Evolutionary conservation across 2,888 invertebrate species (phyloP).

Genomic region (Athalia cordata): DNA sequence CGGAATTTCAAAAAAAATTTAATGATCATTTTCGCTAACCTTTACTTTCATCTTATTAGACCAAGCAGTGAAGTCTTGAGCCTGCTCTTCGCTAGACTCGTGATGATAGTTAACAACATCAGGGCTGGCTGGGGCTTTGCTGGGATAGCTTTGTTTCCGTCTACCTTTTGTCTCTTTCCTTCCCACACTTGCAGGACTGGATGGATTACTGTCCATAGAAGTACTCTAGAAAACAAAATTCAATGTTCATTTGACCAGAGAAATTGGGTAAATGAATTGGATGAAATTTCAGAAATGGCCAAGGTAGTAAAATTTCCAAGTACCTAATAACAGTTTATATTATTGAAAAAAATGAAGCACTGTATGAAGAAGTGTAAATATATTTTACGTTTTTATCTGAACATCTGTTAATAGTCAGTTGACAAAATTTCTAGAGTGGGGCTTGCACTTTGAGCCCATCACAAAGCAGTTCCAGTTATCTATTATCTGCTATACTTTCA

Average conservation of each 20-base stretch:
- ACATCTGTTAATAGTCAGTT: slow-evolving; percentile 72
- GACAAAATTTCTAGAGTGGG: slow-evolving; percentile 51
- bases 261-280: neutral
- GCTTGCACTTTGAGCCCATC: slow-evolving; percentile 53
- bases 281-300: neutral
- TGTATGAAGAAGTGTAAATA: neutral
- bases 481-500: slow-evolving; percentile 68
- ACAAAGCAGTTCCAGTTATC: slow-evolving; percentile 70
- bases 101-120: slow-evolving; percentile 67
- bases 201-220: slow-evolving; percentile 71
- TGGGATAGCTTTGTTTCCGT: slow-evolving; percentile 88
- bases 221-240: slow-evolving; percentile 61
- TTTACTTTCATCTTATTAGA: slow-evolving; percentile 65
- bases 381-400: slow-evolving; percentile 63
- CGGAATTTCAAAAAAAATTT: neutral
- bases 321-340: slow-evolving; percentile 16
- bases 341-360: slow-evolving; percentile 4
- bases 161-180: slow-evolving; percentile 80
- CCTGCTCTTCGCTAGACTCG: slow-evolving; percentile 68
- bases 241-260: slow-evolving; percentile 14
- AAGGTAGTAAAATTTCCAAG: slow-evolving; percentile 13
- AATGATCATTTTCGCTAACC: slow-evolving; percentile 41
- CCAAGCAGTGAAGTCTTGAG: slow-evolving; percentile 71
- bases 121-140: slow-evolving; percentile 76
- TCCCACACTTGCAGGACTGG: slow-evolving; percentile 72